Evolutionary conservation across 2,888 invertebrate species (phyloP).

Genomic region (Dysmachus trigonus): DNA sequence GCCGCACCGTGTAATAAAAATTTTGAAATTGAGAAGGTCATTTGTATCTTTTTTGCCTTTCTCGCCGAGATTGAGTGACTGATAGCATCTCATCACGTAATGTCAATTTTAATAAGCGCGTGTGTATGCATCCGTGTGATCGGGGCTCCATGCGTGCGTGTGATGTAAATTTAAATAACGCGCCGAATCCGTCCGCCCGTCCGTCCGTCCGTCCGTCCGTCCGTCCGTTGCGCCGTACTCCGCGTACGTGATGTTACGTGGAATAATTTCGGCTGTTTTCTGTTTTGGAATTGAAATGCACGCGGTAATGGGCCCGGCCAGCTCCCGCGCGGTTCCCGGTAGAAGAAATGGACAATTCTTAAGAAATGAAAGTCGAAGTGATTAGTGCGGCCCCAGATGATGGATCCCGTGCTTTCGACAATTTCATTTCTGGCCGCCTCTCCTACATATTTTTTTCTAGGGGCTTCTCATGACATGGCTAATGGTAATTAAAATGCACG

Average conservation of each 20-base stretch:
- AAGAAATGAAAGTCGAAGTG: conserved; percentile 42
- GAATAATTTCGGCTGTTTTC: conserved; percentile 25
- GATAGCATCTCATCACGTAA: conserved; percentile 50
- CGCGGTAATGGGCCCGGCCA: not conserved
- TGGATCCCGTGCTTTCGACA: conserved; percentile 12
- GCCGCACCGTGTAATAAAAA: conserved; percentile 15
- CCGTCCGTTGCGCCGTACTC: not conserved
- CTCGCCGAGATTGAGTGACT: conserved; percentile 42
- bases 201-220: too few relatives aligned
- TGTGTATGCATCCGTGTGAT: conserved; percentile 45
- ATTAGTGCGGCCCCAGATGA: not conserved
- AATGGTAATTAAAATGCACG: conserved; percentile 42
- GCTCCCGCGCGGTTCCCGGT: conserved; percentile 24
- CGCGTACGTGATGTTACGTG: conserved; percentile 9
- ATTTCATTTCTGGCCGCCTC: not conserved
- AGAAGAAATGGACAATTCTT: conserved; percentile 15
- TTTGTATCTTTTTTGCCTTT: conserved; percentile 40
- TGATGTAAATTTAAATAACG: conserved; percentile 23
- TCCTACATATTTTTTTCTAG: not conserved
- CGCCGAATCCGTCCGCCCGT: not conserved
- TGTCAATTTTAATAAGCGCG: conserved; percentile 48
- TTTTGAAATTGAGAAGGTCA: conserved; percentile 49
- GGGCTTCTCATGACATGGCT: conserved; percentile 33
- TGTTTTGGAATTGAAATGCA: conserved; percentile 32
- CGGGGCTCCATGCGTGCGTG: not conserved